Base-by-base conservation (phyloP, 2,888 invertebrate species). In the Nephrocerus scutellatus region DNA sequence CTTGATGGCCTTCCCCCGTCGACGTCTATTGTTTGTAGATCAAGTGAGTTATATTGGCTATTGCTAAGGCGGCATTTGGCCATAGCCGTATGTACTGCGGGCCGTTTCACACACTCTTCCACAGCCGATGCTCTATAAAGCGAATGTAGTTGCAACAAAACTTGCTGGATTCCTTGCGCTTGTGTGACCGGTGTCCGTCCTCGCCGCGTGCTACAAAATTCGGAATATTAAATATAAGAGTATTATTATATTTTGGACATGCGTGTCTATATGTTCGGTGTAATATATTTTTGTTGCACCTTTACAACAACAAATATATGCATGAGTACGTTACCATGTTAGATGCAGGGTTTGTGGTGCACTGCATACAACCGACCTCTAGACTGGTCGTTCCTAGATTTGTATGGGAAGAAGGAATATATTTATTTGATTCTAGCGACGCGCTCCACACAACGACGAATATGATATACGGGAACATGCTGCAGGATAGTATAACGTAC, bases 211-310 rank as follows among this genome's bases (percentile, higher is more conserved):
- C n/a, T n/a, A n/a, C n/a, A n/a, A n/a, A n/a, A n/a, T n/a, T n/a
- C 41, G 43, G 46, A 44, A 46, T 46, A 46, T 46, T 46, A 46
- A 46, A 46, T 46, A 46, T 44, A 46, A 34, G 46, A 43, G 46
- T n/a, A n/a, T n/a, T 38, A 46, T 46, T 46, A 46, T 43, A 45
- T 45, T 42, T 43, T 22, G 45, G 43, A 43, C 42, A 39, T 39
- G 30, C 37, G 36, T 34, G 34, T 43, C 43, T 39, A 34, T 35
- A 26, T n/a, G n/a, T n/a, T n/a, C n/a, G n/a, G n/a, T n/a, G n/a
- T n/a, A n/a, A n/a, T n/a, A n/a, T n/a, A n/a, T n/a, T n/a, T n/a
- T n/a, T n/a, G n/a, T n/a, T n/a, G n/a, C n/a, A n/a, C n/a, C n/a
- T n/a, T n/a, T n/a, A n/a, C n/a, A n/a, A n/a, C n/a, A n/a, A n/a